Percentiles rank a stretch among this genome's conserved stretches.
These are phyloP conservation scores for Syrista parreyssii DNA, from an alignment of 2,888 invertebrate species.

Conservation along the genomic window DNA sequence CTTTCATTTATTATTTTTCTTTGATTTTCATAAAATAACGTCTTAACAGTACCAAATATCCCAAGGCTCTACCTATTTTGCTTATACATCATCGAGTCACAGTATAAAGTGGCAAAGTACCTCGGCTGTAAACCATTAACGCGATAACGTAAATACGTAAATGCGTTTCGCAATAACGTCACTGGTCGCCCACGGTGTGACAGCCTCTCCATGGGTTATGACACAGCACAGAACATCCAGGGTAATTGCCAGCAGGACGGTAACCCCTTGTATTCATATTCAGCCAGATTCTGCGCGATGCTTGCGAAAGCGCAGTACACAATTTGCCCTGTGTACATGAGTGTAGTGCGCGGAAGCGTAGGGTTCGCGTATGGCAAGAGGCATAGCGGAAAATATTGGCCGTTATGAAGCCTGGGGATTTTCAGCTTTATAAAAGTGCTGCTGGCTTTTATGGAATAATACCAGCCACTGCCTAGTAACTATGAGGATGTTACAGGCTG, in stretches of 20 bases:
- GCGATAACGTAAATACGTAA: no score
- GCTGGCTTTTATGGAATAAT: neutral
- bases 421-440: conserved; percentile 13
- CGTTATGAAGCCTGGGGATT: conserved; percentile 14
- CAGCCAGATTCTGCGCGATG: conserved; percentile 24
- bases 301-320: conserved; percentile 8
- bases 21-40: no score
- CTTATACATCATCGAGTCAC: no score
- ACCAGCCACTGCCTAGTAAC: no score
- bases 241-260: neutral
- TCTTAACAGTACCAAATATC: no score
- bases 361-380: conserved; percentile 1
- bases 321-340: conserved; percentile 19
- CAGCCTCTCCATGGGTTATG: conserved; percentile 62
- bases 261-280: conserved; percentile 42
- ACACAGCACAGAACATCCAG: conserved; percentile 44
- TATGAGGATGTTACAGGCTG: no score
- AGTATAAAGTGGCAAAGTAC: no score
- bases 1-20: no score
- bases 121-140: no score
- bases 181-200: conserved; percentile 49
- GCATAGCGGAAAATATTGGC: neutral
- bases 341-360: conserved; percentile 3
- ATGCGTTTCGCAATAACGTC: conserved; percentile 16
- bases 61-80: no score